A percentile compares a stretch with the other conserved stretches of the same genome.
These are phyloP conservation scores for Tiliacea aurago DNA, from an alignment of 2,888 invertebrate genomes.

Conservation along the genomic window DNA sequence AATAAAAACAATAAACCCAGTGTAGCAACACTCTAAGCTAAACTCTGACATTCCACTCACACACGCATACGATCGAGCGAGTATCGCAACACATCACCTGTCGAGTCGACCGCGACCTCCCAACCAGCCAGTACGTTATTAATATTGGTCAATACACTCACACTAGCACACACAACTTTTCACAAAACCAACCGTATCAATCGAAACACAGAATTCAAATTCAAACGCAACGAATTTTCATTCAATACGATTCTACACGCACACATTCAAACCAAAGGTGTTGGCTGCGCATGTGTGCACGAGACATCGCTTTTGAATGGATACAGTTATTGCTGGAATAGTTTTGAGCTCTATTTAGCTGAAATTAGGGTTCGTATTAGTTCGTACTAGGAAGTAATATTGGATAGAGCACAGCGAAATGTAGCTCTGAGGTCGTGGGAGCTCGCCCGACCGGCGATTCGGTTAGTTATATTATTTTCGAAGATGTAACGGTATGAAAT, in stretches of 20 bases:
- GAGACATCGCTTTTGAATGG: constrained; percentile 86
- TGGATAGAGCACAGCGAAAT: constrained; percentile 88
- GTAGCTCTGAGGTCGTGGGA: constrained; percentile 89
- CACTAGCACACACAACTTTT: constrained; percentile 61
- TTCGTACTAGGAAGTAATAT: constrained; percentile 86
- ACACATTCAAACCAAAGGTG: constrained; percentile 77
- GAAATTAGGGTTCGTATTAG: constrained; percentile 71
- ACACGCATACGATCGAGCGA: constrained; percentile 75
- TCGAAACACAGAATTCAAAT: constrained; percentile 66
- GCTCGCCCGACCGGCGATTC: constrained; percentile 80
- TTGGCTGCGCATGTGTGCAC: constrained; percentile 81
- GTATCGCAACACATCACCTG: constrained; percentile 85
- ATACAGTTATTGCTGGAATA: constrained; percentile 68
- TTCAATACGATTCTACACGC: constrained; percentile 73
- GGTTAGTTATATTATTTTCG: constrained; percentile 85
- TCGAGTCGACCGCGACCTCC: constrained; percentile 86
- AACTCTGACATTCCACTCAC: constrained; percentile 88
- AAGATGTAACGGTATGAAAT: constrained; percentile 82
- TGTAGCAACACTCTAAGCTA: constrained; percentile 69
- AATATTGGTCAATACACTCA: constrained; percentile 87
- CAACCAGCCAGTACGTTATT: constrained; percentile 82
- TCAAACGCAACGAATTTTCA: constrained; percentile 65
- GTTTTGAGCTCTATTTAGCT: constrained; percentile 70
- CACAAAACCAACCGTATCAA: constrained; percentile 70
- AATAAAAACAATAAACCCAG: constrained; percentile 65